A percentile compares a stretch with the other conserved stretches of the same genome.
These are phyloP conservation scores for Cabera pusaria DNA, from an alignment of 2,888 invertebrate species.

Conservation along the genomic window DNA sequence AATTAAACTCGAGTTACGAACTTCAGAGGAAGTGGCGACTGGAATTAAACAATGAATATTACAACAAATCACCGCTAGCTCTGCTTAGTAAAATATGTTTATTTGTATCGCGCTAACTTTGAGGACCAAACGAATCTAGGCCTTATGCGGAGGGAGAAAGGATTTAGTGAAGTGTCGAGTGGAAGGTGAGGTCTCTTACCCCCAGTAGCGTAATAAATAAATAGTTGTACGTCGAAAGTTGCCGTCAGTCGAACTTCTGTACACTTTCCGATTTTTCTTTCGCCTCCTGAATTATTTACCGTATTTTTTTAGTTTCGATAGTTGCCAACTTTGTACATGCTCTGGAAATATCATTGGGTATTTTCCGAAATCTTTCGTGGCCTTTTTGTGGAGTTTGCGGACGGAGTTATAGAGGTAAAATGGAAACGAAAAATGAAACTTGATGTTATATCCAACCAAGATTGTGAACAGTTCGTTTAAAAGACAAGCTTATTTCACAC, in stretches of 20 bases:
- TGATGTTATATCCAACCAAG: too few relatives aligned
- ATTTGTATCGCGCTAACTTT: slow-evolving; percentile 52
- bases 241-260: slow-evolving; percentile 50
- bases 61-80: slow-evolving; percentile 47
- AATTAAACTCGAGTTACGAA: slow-evolving; percentile 17
- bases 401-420: too few relatives aligned
- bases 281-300: slow-evolving; percentile 62
- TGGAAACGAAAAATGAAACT: too few relatives aligned
- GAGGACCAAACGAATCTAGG: slow-evolving; percentile 39
- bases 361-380: slow-evolving; percentile 16
- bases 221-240: slow-evolving; percentile 65
- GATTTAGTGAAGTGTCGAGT: slow-evolving; percentile 13
- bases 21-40: slow-evolving; percentile 27
- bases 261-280: slow-evolving; percentile 55
- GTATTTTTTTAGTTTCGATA: slow-evolving; percentile 48
- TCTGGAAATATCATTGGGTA: slow-evolving; percentile 24
- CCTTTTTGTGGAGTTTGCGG: neutral
- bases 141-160: slow-evolving; percentile 28
- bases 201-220: slow-evolving; percentile 71
- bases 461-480: too few relatives aligned
- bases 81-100: slow-evolving; percentile 56
- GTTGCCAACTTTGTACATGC: slow-evolving; percentile 38
- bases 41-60: slow-evolving; percentile 50
- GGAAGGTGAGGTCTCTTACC: slow-evolving; percentile 42
- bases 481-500: too few relatives aligned